Percentiles rank a stretch among this genome's conserved stretches.
Conservation (phyloP, 2,797 vertebrate species). For the Echiichthys vipera region DNA sequence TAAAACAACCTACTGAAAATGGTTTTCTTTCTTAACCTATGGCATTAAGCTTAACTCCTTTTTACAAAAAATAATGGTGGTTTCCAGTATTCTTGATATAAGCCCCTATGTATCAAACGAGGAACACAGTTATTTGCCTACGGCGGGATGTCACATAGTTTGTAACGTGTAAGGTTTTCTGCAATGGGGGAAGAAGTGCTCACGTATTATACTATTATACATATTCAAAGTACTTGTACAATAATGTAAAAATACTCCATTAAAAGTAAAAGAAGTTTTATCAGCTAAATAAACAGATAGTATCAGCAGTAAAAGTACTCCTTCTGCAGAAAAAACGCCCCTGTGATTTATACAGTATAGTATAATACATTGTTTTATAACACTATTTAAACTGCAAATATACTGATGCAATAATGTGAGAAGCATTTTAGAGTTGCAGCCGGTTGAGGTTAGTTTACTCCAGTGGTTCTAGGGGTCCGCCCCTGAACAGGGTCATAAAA, state of each 20-base stretch:
- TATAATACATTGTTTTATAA: too few relatives aligned
- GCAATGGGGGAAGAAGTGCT: background rate
- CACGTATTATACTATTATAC: too few relatives aligned
- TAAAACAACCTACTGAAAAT: background rate
- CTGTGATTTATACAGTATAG: background rate
- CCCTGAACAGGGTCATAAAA: background rate
- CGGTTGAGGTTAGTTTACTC: background rate
- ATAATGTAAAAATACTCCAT: too few relatives aligned
- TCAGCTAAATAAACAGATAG: too few relatives aligned
- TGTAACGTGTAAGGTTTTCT: background rate
- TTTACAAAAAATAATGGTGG: background rate
- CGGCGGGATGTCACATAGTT: too few relatives aligned
- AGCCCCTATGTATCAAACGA: background rate
- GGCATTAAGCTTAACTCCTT: background rate
- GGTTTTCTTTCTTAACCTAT: background rate
- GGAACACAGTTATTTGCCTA: too few relatives aligned
- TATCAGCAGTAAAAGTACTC: background rate
- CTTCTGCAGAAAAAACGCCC: background rate
- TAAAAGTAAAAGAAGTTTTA: too few relatives aligned
- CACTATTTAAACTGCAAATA: too few relatives aligned
- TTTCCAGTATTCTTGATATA: background rate
- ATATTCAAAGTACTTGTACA: too few relatives aligned
- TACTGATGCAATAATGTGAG: too few relatives aligned
- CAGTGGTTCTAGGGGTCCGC: background rate
- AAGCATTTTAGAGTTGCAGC: too few relatives aligned